A percentile compares a stretch with the other conserved stretches of the same genome.
Evolutionary conservation across 2,888 invertebrate genomes (phyloP).

Genomic region (Siphlonurus alternatus): DNA sequence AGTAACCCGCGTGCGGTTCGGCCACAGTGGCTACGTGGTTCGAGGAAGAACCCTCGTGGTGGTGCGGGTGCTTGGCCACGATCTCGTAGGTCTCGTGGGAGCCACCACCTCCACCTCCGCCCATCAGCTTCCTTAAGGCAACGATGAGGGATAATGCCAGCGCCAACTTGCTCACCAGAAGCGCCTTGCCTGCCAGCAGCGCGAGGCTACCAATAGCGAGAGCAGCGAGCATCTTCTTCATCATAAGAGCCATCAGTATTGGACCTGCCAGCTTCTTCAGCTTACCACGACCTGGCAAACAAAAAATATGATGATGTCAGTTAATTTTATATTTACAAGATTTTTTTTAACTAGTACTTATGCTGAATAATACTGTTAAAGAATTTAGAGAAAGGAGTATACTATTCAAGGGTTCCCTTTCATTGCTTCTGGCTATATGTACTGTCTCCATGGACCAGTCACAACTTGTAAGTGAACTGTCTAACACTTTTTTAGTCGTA

Average conservation of each 20-base stretch:
- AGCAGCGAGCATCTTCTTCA: slow-evolving; percentile 54
- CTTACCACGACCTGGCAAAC: slow-evolving; percentile 34
- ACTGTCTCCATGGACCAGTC: too few species aligned
- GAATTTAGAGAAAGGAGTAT: too few species aligned
- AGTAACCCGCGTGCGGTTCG: background rate
- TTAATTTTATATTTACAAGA: too few species aligned
- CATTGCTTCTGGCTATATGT: too few species aligned
- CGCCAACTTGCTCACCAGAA: slow-evolving; percentile 14
- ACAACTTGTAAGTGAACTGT: too few species aligned
- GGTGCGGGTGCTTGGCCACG: background rate
- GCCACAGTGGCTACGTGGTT: background rate
- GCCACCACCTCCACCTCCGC: slow-evolving; percentile 24
- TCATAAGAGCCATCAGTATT: slow-evolving; percentile 42
- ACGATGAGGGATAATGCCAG: slow-evolving; percentile 14
- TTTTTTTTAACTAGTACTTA: too few species aligned
- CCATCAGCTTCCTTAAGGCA: slow-evolving; percentile 4
- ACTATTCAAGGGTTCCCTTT: background rate
- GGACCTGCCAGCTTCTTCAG: slow-evolving; percentile 48
- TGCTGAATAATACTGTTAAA: too few species aligned
- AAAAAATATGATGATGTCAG: background rate
- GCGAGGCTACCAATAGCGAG: slow-evolving; percentile 60
- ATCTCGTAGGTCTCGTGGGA: background rate
- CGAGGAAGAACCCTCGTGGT: background rate
- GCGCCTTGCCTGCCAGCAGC: slow-evolving; percentile 21
- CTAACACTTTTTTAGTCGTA: too few species aligned